These are phyloP conservation scores for Seriola aureovittata DNA, from an alignment of 2,113 vertebrate genomes.

Conservation along the genomic window DNA sequence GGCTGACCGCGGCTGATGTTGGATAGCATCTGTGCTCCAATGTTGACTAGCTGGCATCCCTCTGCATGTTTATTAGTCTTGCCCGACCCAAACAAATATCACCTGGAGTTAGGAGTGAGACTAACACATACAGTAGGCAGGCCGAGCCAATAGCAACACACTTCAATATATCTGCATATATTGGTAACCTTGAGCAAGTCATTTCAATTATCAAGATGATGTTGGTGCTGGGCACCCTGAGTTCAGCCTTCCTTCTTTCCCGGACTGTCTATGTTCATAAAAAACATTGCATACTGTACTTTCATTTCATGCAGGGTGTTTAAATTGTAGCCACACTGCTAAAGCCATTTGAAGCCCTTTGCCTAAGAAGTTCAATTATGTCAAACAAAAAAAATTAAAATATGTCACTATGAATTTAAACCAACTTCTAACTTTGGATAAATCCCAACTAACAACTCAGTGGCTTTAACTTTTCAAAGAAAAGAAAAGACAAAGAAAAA, in stretches of 20 bases:
- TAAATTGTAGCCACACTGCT: neutral
- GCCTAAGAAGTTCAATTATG: too few species aligned
- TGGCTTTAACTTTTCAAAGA: neutral
- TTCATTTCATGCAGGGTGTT: neutral
- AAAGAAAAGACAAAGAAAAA: too few species aligned
- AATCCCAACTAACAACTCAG: neutral
- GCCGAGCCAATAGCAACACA: neutral
- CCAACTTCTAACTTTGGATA: neutral
- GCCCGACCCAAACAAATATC: slow-evolving; percentile 52
- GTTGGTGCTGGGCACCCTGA: too few species aligned
- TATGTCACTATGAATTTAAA: too few species aligned
- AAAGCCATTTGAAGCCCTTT: neutral
- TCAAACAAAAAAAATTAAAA: too few species aligned
- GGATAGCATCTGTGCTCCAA: slow-evolving; percentile 41
- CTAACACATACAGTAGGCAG: neutral
- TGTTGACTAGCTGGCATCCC: slow-evolving; percentile 28
- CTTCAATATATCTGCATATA: neutral
- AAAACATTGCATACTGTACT: neutral
- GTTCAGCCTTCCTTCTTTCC: neutral
- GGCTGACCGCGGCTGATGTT: slow-evolving; percentile 26
- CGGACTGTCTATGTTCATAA: neutral
- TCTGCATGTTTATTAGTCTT: slow-evolving; percentile 16
- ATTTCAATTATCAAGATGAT: neutral
- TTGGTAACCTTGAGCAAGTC: neutral
- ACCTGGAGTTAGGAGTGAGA: slow-evolving; percentile 24